phyloP scores from a whole-genome alignment of 1,140 invertebrate species.

The Mactra quadrangularis region DNA sequence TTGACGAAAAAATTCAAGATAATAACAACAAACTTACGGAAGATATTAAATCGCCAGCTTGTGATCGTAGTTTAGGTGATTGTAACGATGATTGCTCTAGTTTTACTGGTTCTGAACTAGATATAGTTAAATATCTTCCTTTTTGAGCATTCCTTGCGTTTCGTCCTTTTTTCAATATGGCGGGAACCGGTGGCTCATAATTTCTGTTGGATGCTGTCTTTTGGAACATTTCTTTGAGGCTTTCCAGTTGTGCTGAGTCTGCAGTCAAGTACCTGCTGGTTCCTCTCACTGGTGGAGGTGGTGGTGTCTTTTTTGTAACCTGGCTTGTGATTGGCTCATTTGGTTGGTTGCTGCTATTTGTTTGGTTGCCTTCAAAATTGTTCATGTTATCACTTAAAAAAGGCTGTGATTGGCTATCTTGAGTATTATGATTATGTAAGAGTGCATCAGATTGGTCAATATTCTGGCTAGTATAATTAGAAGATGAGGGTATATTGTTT shows the following conservation, averaged over 20 bases:
- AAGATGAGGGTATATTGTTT: conserved; percentile 41
- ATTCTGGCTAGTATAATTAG: conserved; percentile 49
- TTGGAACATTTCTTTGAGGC: conserved; percentile 34
- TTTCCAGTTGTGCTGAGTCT: conserved; percentile 9
- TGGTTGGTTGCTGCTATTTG: conserved; percentile 45
- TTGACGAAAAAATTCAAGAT: too few species aligned
- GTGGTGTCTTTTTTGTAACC: conserved; percentile 42
- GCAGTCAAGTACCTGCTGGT: conserved; percentile 42
- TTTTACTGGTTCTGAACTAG: conserved; percentile 86
- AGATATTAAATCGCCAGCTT: conserved; percentile 77
- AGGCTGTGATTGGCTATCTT: conserved; percentile 52
- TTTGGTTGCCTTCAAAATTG: conserved; percentile 49
- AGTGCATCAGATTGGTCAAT: conserved; percentile 55
- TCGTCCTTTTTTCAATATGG: conserved; percentile 56
- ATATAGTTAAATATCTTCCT: conserved; percentile 93
- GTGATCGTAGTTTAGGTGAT: conserved; percentile 68
- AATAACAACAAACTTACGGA: conserved; percentile 66
- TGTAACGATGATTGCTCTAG: conserved; percentile 74
- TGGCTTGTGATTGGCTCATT: conserved; percentile 34
- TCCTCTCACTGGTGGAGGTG: conserved; percentile 58
- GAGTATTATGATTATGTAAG: conserved; percentile 56
- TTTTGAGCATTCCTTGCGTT: conserved; percentile 45
- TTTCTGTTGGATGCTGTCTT: conserved; percentile 44
- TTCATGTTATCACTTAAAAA: conserved; percentile 6
- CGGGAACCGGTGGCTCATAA: conserved; percentile 40